Conservation (phyloP, 2,113 vertebrate genomes). For the Meleagris gallopavo region DNA sequence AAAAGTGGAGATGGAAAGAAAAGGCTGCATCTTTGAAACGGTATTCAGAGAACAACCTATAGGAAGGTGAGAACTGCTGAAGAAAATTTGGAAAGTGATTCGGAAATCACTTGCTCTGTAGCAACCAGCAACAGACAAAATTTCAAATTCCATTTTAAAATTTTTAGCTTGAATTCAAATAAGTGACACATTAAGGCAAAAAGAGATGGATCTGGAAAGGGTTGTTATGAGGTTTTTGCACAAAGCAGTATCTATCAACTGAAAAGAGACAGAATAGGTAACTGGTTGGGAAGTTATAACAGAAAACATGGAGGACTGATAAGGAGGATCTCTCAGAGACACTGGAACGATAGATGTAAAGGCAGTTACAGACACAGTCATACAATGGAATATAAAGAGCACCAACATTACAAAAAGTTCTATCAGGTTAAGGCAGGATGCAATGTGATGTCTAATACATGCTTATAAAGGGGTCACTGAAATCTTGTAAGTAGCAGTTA, state of each 20-base stretch:
- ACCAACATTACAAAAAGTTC: neutral
- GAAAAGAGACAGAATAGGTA: neutral
- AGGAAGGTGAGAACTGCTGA: neutral
- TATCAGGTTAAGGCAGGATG: neutral
- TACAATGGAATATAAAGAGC: neutral
- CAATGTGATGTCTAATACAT: neutral
- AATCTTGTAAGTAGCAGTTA: neutral
- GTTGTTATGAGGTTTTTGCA: neutral
- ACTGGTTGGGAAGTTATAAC: neutral
- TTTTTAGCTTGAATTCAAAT: neutral
- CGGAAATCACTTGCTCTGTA: neutral
- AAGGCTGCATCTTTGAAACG: neutral
- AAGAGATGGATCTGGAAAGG: neutral
- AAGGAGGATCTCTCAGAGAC: neutral
- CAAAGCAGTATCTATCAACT: neutral
- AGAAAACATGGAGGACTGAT: neutral
- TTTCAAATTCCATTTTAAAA: neutral
- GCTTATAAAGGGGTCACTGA: neutral
- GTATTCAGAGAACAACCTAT: neutral
- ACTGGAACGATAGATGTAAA: neutral
- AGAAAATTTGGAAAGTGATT: neutral
- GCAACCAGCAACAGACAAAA: neutral
- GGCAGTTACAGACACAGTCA: neutral
- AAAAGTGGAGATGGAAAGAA: neutral
- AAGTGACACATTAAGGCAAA: neutral